Conservation (phyloP, 2,113 vertebrate species). For the Scalopus aquaticus region DNA sequence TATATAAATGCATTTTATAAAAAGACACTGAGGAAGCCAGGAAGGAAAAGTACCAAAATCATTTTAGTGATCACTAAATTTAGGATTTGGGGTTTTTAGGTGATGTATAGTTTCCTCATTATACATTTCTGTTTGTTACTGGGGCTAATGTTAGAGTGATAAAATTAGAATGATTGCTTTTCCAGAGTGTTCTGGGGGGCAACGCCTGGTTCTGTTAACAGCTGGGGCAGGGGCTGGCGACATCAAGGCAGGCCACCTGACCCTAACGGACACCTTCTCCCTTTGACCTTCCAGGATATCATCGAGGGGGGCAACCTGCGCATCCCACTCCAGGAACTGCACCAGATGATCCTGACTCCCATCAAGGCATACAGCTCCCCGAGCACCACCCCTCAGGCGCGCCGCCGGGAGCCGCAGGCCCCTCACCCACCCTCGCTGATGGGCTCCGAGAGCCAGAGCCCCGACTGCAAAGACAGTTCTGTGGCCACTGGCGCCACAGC, state of each 20-base stretch:
- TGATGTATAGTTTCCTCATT: not conserved
- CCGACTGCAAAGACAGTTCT: slow-evolving; percentile 84
- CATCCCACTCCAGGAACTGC: slow-evolving; percentile 94
- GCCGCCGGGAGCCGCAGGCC: slow-evolving; percentile 84
- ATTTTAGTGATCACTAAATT: not conserved
- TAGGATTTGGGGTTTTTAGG: not conserved
- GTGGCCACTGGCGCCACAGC: not conserved
- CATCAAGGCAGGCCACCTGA: not conserved
- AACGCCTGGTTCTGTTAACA: not conserved
- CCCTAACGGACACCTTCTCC: not conserved
- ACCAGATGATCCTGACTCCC: slow-evolving; percentile 98
- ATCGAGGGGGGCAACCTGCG: slow-evolving; percentile 96
- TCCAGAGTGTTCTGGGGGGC: not conserved
- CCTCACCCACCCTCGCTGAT: slow-evolving; percentile 86
- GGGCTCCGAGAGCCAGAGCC: slow-evolving; percentile 86
- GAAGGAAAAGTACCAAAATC: not conserved
- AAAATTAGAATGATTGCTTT: not conserved
- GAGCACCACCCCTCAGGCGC: slow-evolving; percentile 78
- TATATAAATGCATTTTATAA: not conserved
- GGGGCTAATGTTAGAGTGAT: not conserved
- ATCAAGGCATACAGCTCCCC: slow-evolving; percentile 92
- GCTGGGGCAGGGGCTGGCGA: accelerated
- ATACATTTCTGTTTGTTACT: not conserved
- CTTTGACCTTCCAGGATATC: slow-evolving; percentile 88
- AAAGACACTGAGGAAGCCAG: not conserved